phyloP scores from a whole-genome alignment of 2,888 invertebrate genomes.

The Lottia scabra region DNA sequence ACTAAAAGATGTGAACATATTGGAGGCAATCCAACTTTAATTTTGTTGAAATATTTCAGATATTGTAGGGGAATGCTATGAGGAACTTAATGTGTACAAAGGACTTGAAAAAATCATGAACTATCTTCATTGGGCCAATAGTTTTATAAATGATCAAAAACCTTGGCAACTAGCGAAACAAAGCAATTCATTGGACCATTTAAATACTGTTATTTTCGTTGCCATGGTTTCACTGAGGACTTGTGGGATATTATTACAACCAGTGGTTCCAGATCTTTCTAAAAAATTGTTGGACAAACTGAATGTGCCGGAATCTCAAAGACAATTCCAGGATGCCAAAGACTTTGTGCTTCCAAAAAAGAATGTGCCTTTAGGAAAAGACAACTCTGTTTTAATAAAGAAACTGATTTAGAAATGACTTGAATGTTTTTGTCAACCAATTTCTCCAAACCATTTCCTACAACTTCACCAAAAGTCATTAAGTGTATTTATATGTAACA shows the following conservation, averaged over 20 bases:
- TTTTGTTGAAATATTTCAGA: slow-evolving; percentile 62
- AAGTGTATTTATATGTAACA: no score
- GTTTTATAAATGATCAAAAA: slow-evolving; percentile 85
- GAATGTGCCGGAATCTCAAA: slow-evolving; percentile 48
- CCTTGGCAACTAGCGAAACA: slow-evolving; percentile 88
- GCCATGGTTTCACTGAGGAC: slow-evolving; percentile 88
- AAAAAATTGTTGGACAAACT: slow-evolving; percentile 74
- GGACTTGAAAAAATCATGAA: slow-evolving; percentile 83
- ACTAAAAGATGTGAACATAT: background rate
- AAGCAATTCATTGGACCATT: slow-evolving; percentile 40
- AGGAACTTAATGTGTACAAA: slow-evolving; percentile 83
- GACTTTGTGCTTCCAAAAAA: background rate
- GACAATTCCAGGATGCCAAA: slow-evolving; percentile 37
- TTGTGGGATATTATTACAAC: slow-evolving; percentile 83
- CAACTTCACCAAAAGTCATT: no score
- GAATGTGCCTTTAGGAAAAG: slow-evolving; percentile 12
- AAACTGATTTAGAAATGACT: background rate
- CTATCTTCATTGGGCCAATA: slow-evolving; percentile 83
- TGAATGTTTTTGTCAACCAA: no score
- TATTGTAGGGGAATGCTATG: slow-evolving; percentile 78
- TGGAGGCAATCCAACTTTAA: background rate
- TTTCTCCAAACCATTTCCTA: no score
- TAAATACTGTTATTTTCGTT: slow-evolving; percentile 82
- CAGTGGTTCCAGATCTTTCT: slow-evolving; percentile 84
- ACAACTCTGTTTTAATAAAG: slow-evolving; percentile 18